Conservation (phyloP, 2,888 invertebrate genomes). For the Napeogenes inachia region DNA sequence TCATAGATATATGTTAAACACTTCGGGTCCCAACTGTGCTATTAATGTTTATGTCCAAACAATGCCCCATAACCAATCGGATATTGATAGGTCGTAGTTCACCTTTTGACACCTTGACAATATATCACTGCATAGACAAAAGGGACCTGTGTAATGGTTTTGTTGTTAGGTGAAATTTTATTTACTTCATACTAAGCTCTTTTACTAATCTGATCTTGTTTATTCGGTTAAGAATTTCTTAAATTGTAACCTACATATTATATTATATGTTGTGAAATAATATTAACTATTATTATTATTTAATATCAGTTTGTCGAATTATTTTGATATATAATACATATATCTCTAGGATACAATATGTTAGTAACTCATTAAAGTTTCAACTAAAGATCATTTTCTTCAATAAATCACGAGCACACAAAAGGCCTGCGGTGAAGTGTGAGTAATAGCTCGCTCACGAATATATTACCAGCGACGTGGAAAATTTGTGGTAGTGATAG, state of each 20-base stretch:
- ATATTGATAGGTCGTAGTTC: slow-evolving; percentile 26
- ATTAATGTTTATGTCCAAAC: slow-evolving; percentile 7
- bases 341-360: too few species aligned
- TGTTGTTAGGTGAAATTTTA: background rate
- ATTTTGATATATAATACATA: too few species aligned
- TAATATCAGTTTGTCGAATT: too few species aligned
- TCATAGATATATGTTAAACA: background rate
- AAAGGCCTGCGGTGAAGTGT: slow-evolving; percentile 36
- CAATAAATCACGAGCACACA: slow-evolving; percentile 24
- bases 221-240: background rate
- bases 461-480: slow-evolving; percentile 36
- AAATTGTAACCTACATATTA: too few species aligned
- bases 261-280: background rate
- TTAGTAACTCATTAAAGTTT: background rate
- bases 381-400: slow-evolving; percentile 1
- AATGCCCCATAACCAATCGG: slow-evolving; percentile 15
- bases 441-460: slow-evolving; percentile 37
- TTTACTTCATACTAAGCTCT: background rate
- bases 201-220: background rate
- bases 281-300: too few species aligned
- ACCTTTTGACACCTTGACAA: slow-evolving; percentile 35
- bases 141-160: background rate
- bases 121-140: slow-evolving; percentile 31
- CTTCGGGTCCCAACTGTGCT: background rate
- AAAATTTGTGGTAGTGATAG: slow-evolving; percentile 36